Evolutionary conservation across 1,140 invertebrate genomes (phyloP), one percentile per base, ranked within the genome.

Genomic region (Physella acuta): DNA sequence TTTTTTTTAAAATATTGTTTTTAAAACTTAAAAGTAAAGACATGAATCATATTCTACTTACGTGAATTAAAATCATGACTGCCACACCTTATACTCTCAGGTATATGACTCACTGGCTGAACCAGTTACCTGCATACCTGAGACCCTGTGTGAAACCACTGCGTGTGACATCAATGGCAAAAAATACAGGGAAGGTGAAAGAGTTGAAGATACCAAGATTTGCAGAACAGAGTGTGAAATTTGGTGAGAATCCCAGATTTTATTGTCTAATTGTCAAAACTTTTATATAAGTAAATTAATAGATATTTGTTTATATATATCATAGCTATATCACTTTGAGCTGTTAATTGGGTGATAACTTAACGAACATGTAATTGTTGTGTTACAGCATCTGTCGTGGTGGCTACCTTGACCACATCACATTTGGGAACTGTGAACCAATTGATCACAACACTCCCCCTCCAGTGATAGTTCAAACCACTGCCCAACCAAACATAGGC

Each of bases 121-220:
- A 33, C 79, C 80, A 8, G 79, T 85, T 0, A 89, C 91, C 49
- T 96, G 94, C 81, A 89, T 94, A 33, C 90, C 92, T 0, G 88
- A 88, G 51, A 84, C 88, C 3, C 84, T 87, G 44, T 94, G 93
- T 79, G 90, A 90, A 88, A 11, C 77, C 56, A 74, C 81, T 88
- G n/a, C 93, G 90, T 81, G 86, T 90, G 86, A 88, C n/a, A 82
- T 90, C 1, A 87, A 91, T 70, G 91, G 89, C 0, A 86, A 80
- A 61, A 73, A 78, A 8, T 90, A 91, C 75, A 89, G 90, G 66
- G 92, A 94, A 83, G 93, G 93, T 8, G 92, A 94, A 79, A 71
- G 90, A 26, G 88, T 93, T 0, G 88, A 89, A 66, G 87, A 89
- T 63, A 17, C 65, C 20, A 55, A 68, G n/a, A 70, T 82, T 16